phyloP scores from a whole-genome alignment of 2,113 vertebrate genomes.

The Beaufortia kweichowensis region DNA sequence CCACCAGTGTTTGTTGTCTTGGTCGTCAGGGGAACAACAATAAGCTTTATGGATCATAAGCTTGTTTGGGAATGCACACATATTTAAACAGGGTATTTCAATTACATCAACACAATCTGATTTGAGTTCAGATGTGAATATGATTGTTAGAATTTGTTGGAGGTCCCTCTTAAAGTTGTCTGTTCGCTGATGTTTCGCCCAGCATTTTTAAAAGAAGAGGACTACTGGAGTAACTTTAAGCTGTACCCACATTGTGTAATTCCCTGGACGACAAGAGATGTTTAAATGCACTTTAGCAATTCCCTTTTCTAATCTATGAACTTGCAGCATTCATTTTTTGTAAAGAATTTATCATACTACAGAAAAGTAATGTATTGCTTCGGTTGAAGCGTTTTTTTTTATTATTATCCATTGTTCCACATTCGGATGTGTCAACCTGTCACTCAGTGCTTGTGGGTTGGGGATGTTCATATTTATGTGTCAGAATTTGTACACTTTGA shows the following conservation, averaged over 20 bases:
- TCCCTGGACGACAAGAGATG: slow-evolving; percentile 31
- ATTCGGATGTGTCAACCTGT: slow-evolving; percentile 48
- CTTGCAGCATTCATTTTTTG: slow-evolving; percentile 52
- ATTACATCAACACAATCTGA: slow-evolving; percentile 17
- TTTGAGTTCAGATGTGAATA: slow-evolving; percentile 6
- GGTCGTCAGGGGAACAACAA: slow-evolving; percentile 48
- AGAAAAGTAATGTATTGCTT: slow-evolving; percentile 57
- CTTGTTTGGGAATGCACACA: slow-evolving; percentile 50
- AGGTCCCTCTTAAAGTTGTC: slow-evolving; percentile 29
- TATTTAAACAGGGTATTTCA: slow-evolving; percentile 27
- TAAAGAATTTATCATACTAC: slow-evolving; percentile 52
- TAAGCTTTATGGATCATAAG: slow-evolving; percentile 52
- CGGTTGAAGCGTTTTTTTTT: slow-evolving; percentile 55
- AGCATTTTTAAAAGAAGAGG: slow-evolving; percentile 11
- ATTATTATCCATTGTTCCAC: slow-evolving; percentile 52
- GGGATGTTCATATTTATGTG: slow-evolving; percentile 58
- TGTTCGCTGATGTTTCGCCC: slow-evolving; percentile 49
- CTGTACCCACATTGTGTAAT: slow-evolving; percentile 40
- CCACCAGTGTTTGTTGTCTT: slow-evolving; percentile 33
- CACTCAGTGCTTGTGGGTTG: slow-evolving; percentile 49
- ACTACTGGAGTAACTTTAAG: slow-evolving; percentile 37
- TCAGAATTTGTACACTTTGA: slow-evolving; percentile 61
- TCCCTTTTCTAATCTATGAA: slow-evolving; percentile 55
- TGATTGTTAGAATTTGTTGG: slow-evolving; percentile 19
- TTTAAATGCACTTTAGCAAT: slow-evolving; percentile 68